phyloP scores from a whole-genome alignment of 2,888 invertebrate species.

The Mythimna pallens region DNA sequence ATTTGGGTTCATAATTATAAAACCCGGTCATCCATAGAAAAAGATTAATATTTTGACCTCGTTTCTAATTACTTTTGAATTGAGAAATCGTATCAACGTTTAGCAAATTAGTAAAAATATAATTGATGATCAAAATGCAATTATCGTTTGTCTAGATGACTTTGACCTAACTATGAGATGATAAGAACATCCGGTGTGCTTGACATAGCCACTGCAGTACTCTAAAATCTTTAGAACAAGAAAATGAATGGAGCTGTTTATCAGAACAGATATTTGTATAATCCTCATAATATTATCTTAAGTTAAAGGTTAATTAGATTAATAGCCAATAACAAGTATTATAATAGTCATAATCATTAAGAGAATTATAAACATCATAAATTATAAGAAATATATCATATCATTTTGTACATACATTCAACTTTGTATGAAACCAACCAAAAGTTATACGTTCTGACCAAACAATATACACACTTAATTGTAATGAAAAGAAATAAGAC shows the following conservation, averaged over 20 bases:
- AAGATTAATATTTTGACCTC: constrained; percentile 13
- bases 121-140: constrained; percentile 27
- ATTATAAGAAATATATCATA: neutral
- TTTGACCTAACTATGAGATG: constrained; percentile 10
- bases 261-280: constrained; percentile 14
- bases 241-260: constrained; percentile 37
- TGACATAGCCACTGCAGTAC: neutral
- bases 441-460: neutral
- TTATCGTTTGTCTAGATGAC: constrained; percentile 22
- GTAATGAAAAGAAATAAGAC: rapidly evolving
- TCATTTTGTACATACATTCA: neutral
- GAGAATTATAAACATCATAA: constrained; percentile 40
- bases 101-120: constrained; percentile 37
- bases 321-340: constrained; percentile 31
- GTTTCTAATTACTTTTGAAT: constrained; percentile 16
- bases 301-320: constrained; percentile 49
- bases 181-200: constrained; percentile 31
- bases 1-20: constrained; percentile 8
- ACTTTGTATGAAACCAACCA: constrained; percentile 1
- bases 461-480: neutral
- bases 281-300: constrained; percentile 24
- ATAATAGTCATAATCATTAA: constrained; percentile 35
- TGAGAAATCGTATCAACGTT: constrained; percentile 7
- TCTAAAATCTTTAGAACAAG: constrained; percentile 29
- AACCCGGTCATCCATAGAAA: constrained; percentile 4